These are phyloP conservation scores for Aviceda subcristata DNA, from an alignment of 2,113 vertebrate genomes.

Conservation along the genomic window DNA sequence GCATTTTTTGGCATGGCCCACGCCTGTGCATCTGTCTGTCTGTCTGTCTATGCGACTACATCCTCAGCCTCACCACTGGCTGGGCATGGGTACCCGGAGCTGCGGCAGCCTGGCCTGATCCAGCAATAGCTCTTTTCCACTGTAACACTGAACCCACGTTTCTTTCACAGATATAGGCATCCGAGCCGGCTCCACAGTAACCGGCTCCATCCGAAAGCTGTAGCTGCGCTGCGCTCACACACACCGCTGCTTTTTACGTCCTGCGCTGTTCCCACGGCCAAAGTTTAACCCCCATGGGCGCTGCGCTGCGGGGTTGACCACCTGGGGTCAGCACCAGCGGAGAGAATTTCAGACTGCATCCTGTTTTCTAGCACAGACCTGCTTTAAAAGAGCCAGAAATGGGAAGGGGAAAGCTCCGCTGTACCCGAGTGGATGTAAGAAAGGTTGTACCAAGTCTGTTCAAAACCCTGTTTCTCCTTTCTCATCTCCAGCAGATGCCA, in stretches of 20 bases:
- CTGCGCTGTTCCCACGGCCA: accelerated
- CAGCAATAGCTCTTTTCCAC: accelerated
- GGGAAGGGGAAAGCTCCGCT: accelerated
- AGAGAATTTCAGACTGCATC: accelerated
- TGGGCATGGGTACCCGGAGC: accelerated
- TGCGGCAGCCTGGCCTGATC: accelerated
- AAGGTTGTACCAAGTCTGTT: background rate
- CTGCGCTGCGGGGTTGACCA: background rate
- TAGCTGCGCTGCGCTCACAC: accelerated
- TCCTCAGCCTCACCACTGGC: accelerated
- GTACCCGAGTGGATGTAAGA: too few relatives aligned
- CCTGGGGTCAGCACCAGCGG: background rate
- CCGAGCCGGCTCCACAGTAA: accelerated
- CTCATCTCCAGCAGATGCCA: background rate
- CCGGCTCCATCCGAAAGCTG: accelerated
- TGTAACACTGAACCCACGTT: accelerated
- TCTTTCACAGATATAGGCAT: accelerated
- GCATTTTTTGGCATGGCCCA: accelerated
- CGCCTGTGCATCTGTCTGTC: accelerated
- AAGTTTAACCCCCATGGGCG: accelerated
- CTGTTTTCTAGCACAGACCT: accelerated
- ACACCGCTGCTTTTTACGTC: accelerated
- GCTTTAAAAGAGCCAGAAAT: accelerated
- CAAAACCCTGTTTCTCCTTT: accelerated
- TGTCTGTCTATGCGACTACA: accelerated